Conservation (phyloP, 2,888 invertebrate species). For the Cantharis rustica region DNA sequence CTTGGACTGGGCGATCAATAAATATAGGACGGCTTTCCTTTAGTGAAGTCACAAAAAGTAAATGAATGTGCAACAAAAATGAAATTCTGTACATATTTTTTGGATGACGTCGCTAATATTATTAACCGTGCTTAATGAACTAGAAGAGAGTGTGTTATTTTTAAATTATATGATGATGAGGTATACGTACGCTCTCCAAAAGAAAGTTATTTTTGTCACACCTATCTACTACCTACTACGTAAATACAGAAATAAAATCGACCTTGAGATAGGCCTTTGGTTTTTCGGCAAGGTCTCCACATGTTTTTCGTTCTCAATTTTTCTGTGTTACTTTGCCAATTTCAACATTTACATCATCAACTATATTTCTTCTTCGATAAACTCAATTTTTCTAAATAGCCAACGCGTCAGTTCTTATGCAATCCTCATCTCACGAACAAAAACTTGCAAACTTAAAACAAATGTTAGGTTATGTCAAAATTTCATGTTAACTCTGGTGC, state of each 20-base stretch:
- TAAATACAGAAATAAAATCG: conserved; percentile 7
- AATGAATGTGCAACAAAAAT: neutral
- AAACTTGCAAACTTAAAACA: neutral
- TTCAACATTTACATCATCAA: neutral
- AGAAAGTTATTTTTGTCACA: conserved; percentile 19
- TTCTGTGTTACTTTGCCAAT: neutral
- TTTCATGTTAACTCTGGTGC: neutral
- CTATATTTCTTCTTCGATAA: conserved; percentile 2
- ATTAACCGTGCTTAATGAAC: conserved; percentile 7
- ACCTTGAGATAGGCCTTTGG: conserved; percentile 15
- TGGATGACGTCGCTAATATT: neutral
- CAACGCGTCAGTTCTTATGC: neutral
- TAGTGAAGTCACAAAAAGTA: neutral
- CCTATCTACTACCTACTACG: conserved; percentile 11
- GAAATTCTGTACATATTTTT: neutral
- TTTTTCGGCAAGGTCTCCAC: conserved; percentile 15
- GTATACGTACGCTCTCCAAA: conserved; percentile 7
- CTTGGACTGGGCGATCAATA: conserved; percentile 16
- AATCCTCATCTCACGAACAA: neutral
- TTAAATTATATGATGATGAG: conserved; percentile 14
- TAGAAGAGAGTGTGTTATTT: conserved; percentile 10
- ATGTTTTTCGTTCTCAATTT: conserved; percentile 9
- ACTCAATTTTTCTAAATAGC: neutral
- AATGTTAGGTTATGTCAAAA: neutral
- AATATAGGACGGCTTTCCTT: neutral